Evolutionary conservation across 30 jellyfish, hydroid and myxozoan genomes (phyloP).

Genomic region (Pelagia noctiluca): DNA sequence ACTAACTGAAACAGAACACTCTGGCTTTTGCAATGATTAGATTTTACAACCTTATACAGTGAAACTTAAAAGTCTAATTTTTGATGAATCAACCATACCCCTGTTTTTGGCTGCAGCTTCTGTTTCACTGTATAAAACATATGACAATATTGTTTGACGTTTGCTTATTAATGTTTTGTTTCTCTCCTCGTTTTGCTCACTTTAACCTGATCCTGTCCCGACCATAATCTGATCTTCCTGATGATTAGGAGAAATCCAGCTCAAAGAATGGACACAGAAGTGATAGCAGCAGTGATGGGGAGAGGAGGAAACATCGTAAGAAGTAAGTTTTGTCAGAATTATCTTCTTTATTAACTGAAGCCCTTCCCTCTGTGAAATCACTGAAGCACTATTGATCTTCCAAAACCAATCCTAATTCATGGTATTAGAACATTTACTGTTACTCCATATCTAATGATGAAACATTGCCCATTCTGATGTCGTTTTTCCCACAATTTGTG

Average conservation of each 20-base stretch:
- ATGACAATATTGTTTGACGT: neutral
- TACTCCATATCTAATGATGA: too few relatives aligned
- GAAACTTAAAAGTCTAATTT: too few relatives aligned
- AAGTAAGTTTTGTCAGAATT: conserved; percentile 60
- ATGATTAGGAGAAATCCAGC: conserved; percentile 81
- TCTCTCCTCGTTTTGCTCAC: conserved; percentile 44
- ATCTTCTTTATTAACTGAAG: too few relatives aligned
- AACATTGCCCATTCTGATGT: too few relatives aligned
- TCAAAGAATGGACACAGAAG: conserved; percentile 78
- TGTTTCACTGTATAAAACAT: neutral
- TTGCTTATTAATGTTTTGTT: neutral
- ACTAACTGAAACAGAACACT: too few relatives aligned
- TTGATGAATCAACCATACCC: too few relatives aligned
- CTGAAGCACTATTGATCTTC: too few relatives aligned
- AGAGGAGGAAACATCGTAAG: conserved; percentile 62
- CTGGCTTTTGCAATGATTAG: too few relatives aligned
- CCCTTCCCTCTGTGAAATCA: too few relatives aligned
- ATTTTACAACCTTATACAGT: too few relatives aligned
- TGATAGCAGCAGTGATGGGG: conserved; percentile 89
- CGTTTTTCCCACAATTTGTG: neutral
- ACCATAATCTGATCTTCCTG: conserved; percentile 75
- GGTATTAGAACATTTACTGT: too few relatives aligned
- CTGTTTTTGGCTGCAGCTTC: neutral
- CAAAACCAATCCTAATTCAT: too few relatives aligned
- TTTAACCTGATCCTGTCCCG: conserved; percentile 57